phyloP scores from a whole-genome alignment of 2,888 invertebrate species.

The Synanthedon andrenaeformis region DNA sequence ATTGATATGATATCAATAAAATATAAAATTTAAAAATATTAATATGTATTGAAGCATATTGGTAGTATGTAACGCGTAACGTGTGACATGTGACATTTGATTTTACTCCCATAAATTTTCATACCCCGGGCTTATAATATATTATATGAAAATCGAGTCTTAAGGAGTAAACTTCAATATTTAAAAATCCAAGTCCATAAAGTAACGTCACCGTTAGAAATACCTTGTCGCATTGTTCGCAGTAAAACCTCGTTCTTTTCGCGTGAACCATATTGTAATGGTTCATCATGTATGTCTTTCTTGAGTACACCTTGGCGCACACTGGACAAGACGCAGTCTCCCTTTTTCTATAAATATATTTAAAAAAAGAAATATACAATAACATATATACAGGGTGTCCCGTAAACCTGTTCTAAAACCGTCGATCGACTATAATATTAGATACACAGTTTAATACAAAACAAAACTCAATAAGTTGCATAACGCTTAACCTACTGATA shows the following conservation, averaged over 20 bases:
- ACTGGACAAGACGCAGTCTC: background rate
- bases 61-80: too few species aligned
- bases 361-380: background rate
- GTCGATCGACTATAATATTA: background rate
- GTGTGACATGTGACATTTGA: too few species aligned
- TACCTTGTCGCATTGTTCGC: slow-evolving; percentile 22
- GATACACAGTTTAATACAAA: background rate
- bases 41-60: too few species aligned
- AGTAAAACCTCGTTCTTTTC: slow-evolving; percentile 20
- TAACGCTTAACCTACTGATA: background rate
- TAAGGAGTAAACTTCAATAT: too few species aligned
- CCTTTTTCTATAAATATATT: background rate
- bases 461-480: background rate
- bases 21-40: too few species aligned
- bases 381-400: too few species aligned
- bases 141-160: too few species aligned
- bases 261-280: slow-evolving; percentile 25
- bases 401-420: background rate
- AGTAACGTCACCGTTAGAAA: too few species aligned
- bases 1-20: too few species aligned
- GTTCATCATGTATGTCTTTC: slow-evolving; percentile 22
- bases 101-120: too few species aligned
- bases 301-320: slow-evolving; percentile 17
- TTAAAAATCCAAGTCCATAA: too few species aligned
- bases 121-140: too few species aligned